Evolutionary conservation across 2,888 invertebrate species (phyloP).

Genomic region (Metalampra italica): DNA sequence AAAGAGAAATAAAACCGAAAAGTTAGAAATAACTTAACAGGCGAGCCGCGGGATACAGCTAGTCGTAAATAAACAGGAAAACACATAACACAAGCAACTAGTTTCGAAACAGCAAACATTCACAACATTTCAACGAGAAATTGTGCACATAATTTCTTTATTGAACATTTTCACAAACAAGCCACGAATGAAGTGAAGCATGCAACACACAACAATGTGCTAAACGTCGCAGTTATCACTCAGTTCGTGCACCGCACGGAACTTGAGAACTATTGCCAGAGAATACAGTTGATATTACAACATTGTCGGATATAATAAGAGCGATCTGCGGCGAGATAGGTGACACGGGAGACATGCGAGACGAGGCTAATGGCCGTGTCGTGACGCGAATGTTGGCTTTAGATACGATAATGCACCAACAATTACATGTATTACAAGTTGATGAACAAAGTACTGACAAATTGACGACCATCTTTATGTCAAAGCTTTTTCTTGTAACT

Average conservation of each 20-base stretch:
- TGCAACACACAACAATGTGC: conserved; percentile 5
- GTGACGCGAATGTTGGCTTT: conserved; percentile 7
- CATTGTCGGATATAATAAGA: not conserved
- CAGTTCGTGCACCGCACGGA: not conserved
- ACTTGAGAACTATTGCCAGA: not conserved
- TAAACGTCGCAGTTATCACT: conserved; percentile 8
- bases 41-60: too few relatives aligned
- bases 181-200: conserved; percentile 8
- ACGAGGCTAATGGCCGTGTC: conserved; percentile 4
- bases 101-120: too few relatives aligned
- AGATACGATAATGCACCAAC: conserved; percentile 3
- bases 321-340: not conserved
- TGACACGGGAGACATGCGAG: conserved; percentile 2
- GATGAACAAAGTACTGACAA: not conserved
- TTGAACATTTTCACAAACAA: conserved; percentile 1
- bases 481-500: not conserved
- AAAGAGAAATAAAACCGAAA: too few relatives aligned
- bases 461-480: not conserved
- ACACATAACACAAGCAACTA: too few relatives aligned
- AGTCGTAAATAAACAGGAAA: too few relatives aligned
- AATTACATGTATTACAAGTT: conserved; percentile 4
- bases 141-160: not conserved
- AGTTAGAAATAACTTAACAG: too few relatives aligned
- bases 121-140: not conserved
- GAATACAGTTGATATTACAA: not conserved